Percentiles rank a stretch among this genome's conserved stretches.
Evolutionary conservation across 2,797 vertebrate species (phyloP).

Genomic region (Pygocentrus nattereri): DNA sequence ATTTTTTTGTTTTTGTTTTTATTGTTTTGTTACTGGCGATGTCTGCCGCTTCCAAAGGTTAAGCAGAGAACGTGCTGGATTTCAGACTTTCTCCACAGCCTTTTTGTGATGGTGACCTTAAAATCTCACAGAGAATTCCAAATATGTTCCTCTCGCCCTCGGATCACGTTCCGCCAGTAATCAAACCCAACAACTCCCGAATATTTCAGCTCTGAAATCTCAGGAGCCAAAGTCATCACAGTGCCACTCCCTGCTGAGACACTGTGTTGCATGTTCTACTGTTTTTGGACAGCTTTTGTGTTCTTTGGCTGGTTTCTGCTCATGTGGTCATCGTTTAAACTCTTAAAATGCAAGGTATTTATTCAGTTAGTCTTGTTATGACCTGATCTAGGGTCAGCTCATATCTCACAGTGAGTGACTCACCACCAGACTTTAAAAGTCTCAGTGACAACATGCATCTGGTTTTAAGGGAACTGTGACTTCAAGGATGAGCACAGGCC

Average conservation of each 20-base stretch:
- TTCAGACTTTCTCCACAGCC: neutral
- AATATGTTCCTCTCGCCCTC: conserved; percentile 22
- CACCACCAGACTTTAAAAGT: too few relatives aligned
- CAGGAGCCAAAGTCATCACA: conserved; percentile 41
- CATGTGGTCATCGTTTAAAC: too few relatives aligned
- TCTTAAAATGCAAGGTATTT: too few relatives aligned
- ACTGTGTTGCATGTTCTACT: conserved; percentile 23
- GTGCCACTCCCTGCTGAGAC: conserved; percentile 11
- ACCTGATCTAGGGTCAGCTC: too few relatives aligned
- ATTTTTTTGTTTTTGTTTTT: neutral
- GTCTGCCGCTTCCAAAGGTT: neutral
- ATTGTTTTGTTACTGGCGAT: neutral
- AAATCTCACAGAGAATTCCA: conserved; percentile 30
- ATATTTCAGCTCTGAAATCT: conserved; percentile 23
- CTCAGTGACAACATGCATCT: too few relatives aligned
- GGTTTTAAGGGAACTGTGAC: too few relatives aligned
- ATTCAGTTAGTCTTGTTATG: too few relatives aligned
- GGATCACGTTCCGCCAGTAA: conserved; percentile 23
- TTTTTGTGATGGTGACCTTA: conserved; percentile 17
- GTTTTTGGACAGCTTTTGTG: neutral
- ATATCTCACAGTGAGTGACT: neutral
- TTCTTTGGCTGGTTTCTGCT: neutral
- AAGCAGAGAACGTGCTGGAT: neutral
- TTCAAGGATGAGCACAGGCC: too few relatives aligned
- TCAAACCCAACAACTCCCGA: conserved; percentile 14